Evolutionary conservation across 2,888 invertebrate species (phyloP).

Genomic region (Catonia carolina): DNA sequence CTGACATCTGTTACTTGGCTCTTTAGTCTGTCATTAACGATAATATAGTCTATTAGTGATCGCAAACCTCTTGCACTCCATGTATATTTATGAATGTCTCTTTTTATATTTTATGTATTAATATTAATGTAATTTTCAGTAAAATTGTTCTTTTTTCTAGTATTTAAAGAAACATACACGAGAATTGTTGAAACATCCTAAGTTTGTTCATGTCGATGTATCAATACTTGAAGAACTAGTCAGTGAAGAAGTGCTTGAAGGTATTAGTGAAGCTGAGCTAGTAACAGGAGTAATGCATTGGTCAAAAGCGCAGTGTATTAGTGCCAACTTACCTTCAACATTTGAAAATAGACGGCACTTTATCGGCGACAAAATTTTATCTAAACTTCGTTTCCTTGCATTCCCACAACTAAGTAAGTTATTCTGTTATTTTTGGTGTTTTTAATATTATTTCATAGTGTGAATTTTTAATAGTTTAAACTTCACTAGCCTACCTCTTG

Average conservation of each 20-base stretch:
- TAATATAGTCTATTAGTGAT: no score
- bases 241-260: conserved; percentile 15
- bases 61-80: no score
- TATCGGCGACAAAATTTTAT: conserved; percentile 3
- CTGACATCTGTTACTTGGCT: no score
- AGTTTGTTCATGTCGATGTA: conserved; percentile 18
- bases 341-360: conserved; percentile 20
- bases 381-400: conserved; percentile 18
- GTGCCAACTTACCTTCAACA: conserved; percentile 14
- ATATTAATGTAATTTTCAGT: no score
- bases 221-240: conserved; percentile 15
- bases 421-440: no score
- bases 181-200: conserved; percentile 21
- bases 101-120: no score
- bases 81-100: no score
- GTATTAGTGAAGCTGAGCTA: conserved; percentile 19
- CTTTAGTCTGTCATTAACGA: no score
- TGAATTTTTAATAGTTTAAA: no score
- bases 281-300: conserved; percentile 17
- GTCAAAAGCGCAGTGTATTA: conserved; percentile 16
- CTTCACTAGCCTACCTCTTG: no score
- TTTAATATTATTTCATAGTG: no score
- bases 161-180: conserved; percentile 21
- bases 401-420: conserved; percentile 10
- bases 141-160: conserved; percentile 9